phyloP scores from a whole-genome alignment of 2,113 vertebrate genomes.

The Butastur rufipennis region DNA sequence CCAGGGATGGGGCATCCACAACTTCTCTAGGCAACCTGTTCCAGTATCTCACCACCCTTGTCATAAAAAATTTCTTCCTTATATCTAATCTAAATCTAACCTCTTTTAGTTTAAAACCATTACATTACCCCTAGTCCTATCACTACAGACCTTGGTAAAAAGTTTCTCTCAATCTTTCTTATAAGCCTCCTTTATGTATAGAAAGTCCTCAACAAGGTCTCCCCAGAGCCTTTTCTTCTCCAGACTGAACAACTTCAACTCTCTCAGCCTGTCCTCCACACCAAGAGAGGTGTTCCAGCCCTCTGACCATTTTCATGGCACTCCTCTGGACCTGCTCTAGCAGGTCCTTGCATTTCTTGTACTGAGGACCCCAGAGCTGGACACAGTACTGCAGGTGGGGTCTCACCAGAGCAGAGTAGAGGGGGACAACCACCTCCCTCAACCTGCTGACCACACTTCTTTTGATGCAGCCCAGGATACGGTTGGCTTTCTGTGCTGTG shows the following conservation, averaged over 20 bases:
- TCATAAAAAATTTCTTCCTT: background rate
- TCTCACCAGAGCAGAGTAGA: background rate
- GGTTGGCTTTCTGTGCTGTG: background rate
- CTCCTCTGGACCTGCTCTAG: background rate
- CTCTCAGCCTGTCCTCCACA: background rate
- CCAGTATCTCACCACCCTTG: background rate
- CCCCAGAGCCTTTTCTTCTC: background rate
- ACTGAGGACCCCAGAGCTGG: background rate
- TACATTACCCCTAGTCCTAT: background rate
- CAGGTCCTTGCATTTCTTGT: background rate
- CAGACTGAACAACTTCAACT: background rate
- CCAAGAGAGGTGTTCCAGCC: background rate
- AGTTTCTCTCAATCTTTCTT: background rate
- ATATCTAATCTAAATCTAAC: background rate
- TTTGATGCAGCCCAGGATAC: background rate
- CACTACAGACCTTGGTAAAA: background rate
- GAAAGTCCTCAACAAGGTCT: background rate
- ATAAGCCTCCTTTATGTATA: background rate
- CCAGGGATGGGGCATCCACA: background rate
- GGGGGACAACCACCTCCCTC: background rate
- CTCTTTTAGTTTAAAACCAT: background rate
- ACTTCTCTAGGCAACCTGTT: background rate
- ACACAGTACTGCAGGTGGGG: fast-evolving
- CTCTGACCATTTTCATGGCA: background rate
- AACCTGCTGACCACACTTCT: fast-evolving